Conservation (phyloP, 2,888 invertebrate species). For the Calliopum simillimum region DNA sequence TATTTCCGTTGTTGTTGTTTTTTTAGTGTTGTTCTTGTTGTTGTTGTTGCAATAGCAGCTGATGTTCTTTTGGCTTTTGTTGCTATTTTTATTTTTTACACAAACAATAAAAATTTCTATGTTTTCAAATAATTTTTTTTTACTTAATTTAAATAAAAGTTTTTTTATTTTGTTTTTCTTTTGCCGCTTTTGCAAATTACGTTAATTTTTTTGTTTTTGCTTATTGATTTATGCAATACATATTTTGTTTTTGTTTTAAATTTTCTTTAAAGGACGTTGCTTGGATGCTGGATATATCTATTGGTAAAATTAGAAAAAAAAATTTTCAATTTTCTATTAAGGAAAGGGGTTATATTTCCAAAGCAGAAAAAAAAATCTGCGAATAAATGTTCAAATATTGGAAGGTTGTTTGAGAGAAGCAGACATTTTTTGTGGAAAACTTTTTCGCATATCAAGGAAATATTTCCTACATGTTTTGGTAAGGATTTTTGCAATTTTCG, state of each 20-base stretch:
- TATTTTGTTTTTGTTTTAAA: conserved; percentile 43
- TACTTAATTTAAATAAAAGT: conserved; percentile 26
- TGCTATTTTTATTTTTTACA: conserved; percentile 31
- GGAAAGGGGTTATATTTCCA: too few relatives aligned
- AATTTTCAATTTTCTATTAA: too few relatives aligned
- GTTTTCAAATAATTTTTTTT: conserved; percentile 7
- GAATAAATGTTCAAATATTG: too few relatives aligned
- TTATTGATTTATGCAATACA: conserved; percentile 39
- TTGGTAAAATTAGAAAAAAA: conserved; percentile 11
- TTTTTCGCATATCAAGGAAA: too few relatives aligned
- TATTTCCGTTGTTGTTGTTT: conserved; percentile 25
- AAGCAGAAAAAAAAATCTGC: too few relatives aligned
- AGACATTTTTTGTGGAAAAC: too few relatives aligned
- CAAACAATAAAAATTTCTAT: conserved; percentile 25
- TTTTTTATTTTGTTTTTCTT: conserved; percentile 30
- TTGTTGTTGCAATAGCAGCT: conserved; percentile 15
- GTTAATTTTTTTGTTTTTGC: conserved; percentile 23
- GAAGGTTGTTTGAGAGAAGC: too few relatives aligned
- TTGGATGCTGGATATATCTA: conserved; percentile 9
- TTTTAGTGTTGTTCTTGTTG: conserved; percentile 31
- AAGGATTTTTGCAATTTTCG: too few relatives aligned
- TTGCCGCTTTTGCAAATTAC: conserved; percentile 16
- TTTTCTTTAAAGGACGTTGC: conserved; percentile 25
- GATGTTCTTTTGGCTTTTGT: conserved; percentile 28
- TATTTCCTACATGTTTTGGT: too few relatives aligned